phyloP scores from a whole-genome alignment of 2,888 invertebrate species.

The Lasioglossum calceatum region DNA sequence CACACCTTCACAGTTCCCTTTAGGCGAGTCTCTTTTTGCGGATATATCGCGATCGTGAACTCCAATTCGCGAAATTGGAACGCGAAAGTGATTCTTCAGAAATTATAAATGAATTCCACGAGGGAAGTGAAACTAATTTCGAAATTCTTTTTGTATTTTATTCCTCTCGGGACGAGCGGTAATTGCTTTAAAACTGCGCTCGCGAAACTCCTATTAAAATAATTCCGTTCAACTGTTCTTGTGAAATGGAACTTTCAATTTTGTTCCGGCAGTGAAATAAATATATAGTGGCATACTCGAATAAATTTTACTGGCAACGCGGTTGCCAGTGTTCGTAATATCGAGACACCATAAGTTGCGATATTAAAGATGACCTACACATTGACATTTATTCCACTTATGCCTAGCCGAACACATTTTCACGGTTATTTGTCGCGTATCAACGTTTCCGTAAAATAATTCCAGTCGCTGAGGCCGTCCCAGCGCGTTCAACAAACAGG shows the following conservation, averaged over 20 bases:
- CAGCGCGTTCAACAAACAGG: constrained; percentile 14
- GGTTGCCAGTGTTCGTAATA: background rate
- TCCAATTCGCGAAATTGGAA: background rate
- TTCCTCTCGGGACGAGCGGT: background rate
- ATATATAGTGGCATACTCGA: background rate
- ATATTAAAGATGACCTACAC: background rate
- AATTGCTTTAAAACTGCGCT: background rate
- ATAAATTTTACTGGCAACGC: background rate
- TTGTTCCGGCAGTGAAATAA: background rate
- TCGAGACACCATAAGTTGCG: background rate
- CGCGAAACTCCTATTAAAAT: background rate
- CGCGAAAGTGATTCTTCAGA: background rate
- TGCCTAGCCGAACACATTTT: background rate
- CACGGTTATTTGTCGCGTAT: constrained; percentile 19
- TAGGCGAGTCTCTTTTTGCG: background rate
- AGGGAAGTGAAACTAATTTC: background rate
- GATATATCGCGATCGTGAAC: background rate
- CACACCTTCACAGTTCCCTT: background rate
- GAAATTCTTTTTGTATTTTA: background rate
- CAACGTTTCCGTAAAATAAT: constrained; percentile 18
- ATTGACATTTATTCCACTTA: background rate
- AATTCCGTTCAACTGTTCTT: background rate
- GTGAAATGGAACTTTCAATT: constrained; percentile 1
- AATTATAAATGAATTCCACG: background rate
- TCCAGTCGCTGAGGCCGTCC: background rate